Percentiles rank a stretch among this genome's conserved stretches.
These are phyloP conservation scores for Panulirus ornatus DNA, from an alignment of 1,140 invertebrate species.

Conservation along the genomic window DNA sequence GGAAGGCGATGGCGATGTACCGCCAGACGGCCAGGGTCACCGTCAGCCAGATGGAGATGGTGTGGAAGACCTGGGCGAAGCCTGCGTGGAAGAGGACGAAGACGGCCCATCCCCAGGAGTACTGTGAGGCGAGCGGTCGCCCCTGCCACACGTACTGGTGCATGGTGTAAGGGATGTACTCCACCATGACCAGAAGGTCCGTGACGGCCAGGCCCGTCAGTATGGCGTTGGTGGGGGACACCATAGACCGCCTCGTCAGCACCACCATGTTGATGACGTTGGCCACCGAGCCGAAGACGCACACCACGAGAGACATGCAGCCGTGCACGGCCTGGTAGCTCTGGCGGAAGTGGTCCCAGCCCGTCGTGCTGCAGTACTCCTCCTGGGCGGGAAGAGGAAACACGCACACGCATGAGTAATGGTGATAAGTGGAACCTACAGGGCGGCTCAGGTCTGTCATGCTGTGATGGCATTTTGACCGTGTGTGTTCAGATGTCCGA, in stretches of 20 bases:
- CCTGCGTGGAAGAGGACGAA: slow-evolving; percentile 91
- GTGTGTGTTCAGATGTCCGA: too few species aligned
- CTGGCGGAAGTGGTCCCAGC: slow-evolving; percentile 67
- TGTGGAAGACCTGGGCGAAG: slow-evolving; percentile 90
- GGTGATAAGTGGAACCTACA: too few species aligned
- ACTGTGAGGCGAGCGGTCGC: slow-evolving; percentile 79
- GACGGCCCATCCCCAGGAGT: slow-evolving; percentile 87
- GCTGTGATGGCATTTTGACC: too few species aligned
- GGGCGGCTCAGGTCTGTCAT: too few species aligned
- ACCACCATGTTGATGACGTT: slow-evolving; percentile 97
- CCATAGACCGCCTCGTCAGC: slow-evolving; percentile 92
- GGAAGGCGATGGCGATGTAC: slow-evolving; percentile 82
- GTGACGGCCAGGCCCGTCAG: slow-evolving; percentile 92
- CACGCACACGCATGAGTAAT: not conserved
- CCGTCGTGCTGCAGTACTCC: slow-evolving; percentile 69
- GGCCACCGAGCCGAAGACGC: slow-evolving; percentile 94
- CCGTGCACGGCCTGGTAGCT: slow-evolving; percentile 82
- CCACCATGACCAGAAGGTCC: slow-evolving; percentile 94
- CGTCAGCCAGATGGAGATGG: slow-evolving; percentile 94
- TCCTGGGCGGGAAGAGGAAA: not conserved
- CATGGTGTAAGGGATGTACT: slow-evolving; percentile 93
- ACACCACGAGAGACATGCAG: slow-evolving; percentile 88
- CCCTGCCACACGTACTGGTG: slow-evolving; percentile 85
- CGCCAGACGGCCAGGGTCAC: slow-evolving; percentile 95
- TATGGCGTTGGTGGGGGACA: slow-evolving; percentile 93